These are phyloP conservation scores for Chrysolina oricalcia DNA, from an alignment of 2,888 invertebrate genomes.

Conservation along the genomic window DNA sequence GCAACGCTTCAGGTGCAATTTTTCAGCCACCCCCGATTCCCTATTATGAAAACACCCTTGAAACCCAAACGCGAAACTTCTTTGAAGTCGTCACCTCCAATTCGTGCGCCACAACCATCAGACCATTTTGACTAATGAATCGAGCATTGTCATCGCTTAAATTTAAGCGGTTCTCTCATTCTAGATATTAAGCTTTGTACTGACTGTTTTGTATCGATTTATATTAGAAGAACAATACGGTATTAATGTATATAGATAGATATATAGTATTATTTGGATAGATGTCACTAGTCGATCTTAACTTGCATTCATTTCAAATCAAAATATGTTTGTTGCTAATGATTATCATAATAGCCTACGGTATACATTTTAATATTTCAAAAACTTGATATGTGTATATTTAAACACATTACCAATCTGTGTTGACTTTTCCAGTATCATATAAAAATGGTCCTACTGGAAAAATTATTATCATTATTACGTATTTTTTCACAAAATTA, in stretches of 20 bases:
- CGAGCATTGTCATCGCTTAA: slow-evolving; percentile 30
- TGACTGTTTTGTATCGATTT: slow-evolving; percentile 49
- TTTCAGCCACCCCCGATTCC: not conserved
- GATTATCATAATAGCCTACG: no score
- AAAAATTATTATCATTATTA: no score
- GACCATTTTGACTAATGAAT: slow-evolving; percentile 7
- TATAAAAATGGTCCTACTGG: no score
- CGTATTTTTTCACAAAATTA: no score
- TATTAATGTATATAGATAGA: slow-evolving; percentile 6
- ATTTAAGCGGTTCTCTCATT: slow-evolving; percentile 36
- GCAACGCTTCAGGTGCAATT: not conserved
- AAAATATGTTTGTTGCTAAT: not conserved
- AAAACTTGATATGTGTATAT: no score
- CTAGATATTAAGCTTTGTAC: slow-evolving; percentile 49
- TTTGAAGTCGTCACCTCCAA: not conserved
- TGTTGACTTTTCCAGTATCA: no score
- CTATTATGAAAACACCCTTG: not conserved
- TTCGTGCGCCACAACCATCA: slow-evolving; percentile 8
- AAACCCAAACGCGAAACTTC: not conserved
- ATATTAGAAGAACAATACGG: slow-evolving; percentile 28
- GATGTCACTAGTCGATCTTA: not conserved
- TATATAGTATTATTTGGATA: not conserved
- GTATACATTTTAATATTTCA: no score
- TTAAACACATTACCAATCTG: no score
- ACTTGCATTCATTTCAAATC: not conserved